Evolutionary conservation across 2,888 invertebrate species (phyloP).

Genomic region (Alentia gelatinosa): DNA sequence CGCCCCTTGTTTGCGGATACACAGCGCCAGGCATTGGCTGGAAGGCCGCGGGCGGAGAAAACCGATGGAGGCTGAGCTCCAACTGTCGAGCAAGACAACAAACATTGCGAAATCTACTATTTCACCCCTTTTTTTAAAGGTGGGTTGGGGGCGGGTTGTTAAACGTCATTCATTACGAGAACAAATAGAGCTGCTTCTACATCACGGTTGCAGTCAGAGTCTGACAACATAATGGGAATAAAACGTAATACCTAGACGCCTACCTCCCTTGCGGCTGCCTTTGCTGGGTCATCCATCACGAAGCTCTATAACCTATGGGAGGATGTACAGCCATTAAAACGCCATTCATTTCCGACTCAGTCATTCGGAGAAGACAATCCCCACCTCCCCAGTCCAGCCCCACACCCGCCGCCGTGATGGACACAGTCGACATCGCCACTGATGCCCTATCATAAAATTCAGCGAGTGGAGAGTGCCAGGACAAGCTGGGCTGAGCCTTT

Average conservation of each 20-base stretch:
- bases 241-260: not conserved
- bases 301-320: not conserved
- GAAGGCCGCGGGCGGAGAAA: not conserved
- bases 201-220: not conserved
- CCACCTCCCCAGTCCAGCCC: not conserved
- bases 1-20: not conserved
- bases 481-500: not conserved
- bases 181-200: not conserved
- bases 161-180: not conserved
- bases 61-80: not conserved
- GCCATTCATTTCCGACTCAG: not conserved
- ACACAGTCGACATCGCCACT: not conserved
- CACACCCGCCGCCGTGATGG: not conserved
- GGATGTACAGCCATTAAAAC: not conserved
- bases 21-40: not conserved
- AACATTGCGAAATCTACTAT: not conserved
- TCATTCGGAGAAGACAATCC: not conserved
- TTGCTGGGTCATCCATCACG: not conserved
- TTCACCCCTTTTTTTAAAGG: not conserved
- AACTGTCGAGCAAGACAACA: not conserved
- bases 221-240: not conserved
- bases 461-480: not conserved
- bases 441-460: slow-evolving; percentile 1
- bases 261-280: not conserved
- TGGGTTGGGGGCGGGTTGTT: not conserved